Base-by-base conservation (phyloP, 2,797 vertebrate genomes). In the Hippoglossus hippoglossus region DNA sequence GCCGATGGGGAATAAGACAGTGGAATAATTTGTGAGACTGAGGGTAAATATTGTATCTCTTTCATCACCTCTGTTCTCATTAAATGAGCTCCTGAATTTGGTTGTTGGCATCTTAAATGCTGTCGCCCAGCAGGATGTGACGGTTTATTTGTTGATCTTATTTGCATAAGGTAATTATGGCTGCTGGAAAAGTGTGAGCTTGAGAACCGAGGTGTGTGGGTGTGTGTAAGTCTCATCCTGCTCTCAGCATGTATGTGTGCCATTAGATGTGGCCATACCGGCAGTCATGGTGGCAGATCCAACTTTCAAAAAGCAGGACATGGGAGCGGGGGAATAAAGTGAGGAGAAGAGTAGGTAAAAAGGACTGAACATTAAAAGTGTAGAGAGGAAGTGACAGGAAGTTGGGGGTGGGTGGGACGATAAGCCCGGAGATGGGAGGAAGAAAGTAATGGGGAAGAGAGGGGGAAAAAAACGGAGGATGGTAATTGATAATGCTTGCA, bases 91-190 rank as follows among this genome's bases (percentile, higher is more conserved):
- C 77, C 76, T 47, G 60, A 86, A 84, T 87, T 82, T 78, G 36
- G 39, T 81, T 83, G 83, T 80, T 85, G 79, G 81, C 79, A 63
- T 75, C 82, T 81, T 73, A 71, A 76, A 68, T 67, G 70, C 72
- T 73, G 81, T 87, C 60, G 39, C 86, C 81, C 76, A 64, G 82
- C 64, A 77, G 83, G 73, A 87, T 56, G 75, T 81, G 72, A 74
- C 73, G 82, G 63, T 84, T 87, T 87, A 87, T 90, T 88, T 87
- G 82, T 86, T 89, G 65, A 87, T 91, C 82, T 74, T 80, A 91
- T 92, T 92, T 92, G 86, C 88, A 91, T 90, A 83, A 87, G 83
- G 84, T 91, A 92, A 91, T 92, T 91, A 90, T 80, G 71, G 77
- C 81, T 87, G 77, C 81, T 79, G 79, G 80, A 89, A 85, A 87